phyloP scores from a whole-genome alignment of 23 tunicate species.

The Phallusia fumigata region DNA sequence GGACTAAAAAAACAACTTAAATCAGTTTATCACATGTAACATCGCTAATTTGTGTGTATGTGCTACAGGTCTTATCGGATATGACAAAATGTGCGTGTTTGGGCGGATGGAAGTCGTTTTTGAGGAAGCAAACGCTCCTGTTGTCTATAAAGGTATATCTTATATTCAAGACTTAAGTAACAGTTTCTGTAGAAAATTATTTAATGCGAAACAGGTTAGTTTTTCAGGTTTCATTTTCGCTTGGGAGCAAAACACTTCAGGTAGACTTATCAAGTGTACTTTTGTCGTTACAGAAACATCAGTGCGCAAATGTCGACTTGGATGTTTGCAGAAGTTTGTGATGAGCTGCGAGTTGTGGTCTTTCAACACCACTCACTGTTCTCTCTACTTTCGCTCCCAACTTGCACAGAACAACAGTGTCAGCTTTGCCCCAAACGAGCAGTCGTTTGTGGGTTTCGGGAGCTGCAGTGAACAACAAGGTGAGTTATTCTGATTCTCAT shows the following conservation, averaged over 20 bases:
- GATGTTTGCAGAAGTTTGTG: background rate
- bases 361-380: background rate
- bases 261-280: no score
- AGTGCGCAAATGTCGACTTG: background rate
- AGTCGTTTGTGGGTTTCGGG: background rate
- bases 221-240: no score
- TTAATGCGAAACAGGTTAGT: no score
- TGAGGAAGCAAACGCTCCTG: background rate
- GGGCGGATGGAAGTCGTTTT: background rate
- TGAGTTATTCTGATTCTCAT: background rate
- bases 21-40: no score
- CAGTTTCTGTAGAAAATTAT: no score
- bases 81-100: background rate
- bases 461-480: background rate
- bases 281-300: background rate
- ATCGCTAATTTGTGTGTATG: no score
- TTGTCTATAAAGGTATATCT: background rate
- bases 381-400: background rate
- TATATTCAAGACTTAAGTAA: no score
- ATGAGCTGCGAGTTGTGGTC: background rate
- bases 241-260: no score
- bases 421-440: background rate
- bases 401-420: background rate
- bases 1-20: background rate
- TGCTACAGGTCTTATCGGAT: background rate